These are phyloP conservation scores for Catocala nupta DNA, from an alignment of 2,888 invertebrate species.

Conservation along the genomic window DNA sequence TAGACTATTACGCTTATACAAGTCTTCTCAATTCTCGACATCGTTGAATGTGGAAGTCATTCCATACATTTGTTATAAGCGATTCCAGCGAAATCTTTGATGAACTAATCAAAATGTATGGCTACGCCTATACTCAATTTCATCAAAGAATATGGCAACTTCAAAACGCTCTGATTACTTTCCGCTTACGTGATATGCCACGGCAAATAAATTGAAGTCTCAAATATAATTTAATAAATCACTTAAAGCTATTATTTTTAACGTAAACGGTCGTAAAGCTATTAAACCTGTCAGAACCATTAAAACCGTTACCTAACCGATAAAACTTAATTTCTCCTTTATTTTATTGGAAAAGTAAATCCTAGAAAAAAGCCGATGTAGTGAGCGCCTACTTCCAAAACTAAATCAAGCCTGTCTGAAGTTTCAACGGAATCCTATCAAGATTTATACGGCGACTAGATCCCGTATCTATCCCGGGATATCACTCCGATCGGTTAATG, in stretches of 20 bases:
- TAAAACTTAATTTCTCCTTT: constrained; percentile 28
- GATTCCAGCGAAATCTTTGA: no score
- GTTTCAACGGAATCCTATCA: constrained; percentile 58
- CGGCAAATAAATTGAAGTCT: no score
- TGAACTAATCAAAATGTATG: no score
- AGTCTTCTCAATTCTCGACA: no score
- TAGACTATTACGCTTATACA: no score
- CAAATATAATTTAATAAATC: constrained; percentile 6
- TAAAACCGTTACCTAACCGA: constrained; percentile 14
- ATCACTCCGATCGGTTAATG: constrained; percentile 83
- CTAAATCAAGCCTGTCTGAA: constrained; percentile 59
- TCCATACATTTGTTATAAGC: no score
- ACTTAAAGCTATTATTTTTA: background rate
- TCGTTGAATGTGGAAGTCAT: no score
- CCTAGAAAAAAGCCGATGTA: constrained; percentile 18
- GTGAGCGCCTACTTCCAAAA: constrained; percentile 41
- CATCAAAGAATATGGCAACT: no score
- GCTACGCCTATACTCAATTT: no score
- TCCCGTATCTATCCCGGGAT: constrained; percentile 62
- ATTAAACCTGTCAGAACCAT: constrained; percentile 9
- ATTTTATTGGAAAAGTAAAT: constrained; percentile 39
- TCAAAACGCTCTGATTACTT: no score
- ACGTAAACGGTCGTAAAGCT: constrained; percentile 4
- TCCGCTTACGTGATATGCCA: no score
- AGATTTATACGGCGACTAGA: constrained; percentile 61